Evolutionary conservation across 2,888 invertebrate genomes (phyloP).

Genomic region (Pheosia tremula): DNA sequence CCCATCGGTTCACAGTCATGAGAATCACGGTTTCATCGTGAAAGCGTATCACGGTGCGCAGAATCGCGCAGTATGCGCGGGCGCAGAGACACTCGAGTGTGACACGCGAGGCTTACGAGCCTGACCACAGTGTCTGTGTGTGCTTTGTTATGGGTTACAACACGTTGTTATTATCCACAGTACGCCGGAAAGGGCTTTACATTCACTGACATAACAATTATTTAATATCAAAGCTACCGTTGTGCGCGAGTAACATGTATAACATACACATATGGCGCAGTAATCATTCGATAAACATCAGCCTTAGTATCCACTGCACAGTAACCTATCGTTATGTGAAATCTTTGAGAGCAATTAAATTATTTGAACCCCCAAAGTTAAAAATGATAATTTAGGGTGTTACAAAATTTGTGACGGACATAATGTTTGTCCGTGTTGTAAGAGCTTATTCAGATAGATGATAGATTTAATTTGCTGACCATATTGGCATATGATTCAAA

Average conservation of each 20-base stretch:
- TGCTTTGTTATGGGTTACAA: constrained; percentile 59
- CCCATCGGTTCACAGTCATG: constrained; percentile 27
- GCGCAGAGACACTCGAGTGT: constrained; percentile 55
- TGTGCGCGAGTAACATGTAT: background rate
- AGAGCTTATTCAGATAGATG: background rate
- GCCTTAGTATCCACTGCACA: background rate
- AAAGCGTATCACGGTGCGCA: constrained; percentile 27
- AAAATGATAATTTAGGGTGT: background rate
- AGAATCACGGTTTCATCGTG: constrained; percentile 32
- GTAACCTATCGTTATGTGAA: background rate
- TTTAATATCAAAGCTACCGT: background rate
- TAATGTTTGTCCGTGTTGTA: background rate
- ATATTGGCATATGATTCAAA: background rate
- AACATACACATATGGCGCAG: background rate
- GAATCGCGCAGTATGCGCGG: constrained; percentile 32
- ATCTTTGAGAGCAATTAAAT: constrained; percentile 1
- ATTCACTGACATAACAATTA: constrained; percentile 1
- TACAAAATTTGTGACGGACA: background rate
- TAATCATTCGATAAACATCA: constrained; percentile 2
- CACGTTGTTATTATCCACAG: constrained; percentile 33
- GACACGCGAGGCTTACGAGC: constrained; percentile 59
- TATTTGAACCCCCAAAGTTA: background rate
- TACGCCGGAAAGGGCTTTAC: constrained; percentile 43
- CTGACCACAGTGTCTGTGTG: constrained; percentile 64
- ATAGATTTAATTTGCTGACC: no score